phyloP scores from a whole-genome alignment of 2,888 invertebrate genomes.

The Odontothrips loti region DNA sequence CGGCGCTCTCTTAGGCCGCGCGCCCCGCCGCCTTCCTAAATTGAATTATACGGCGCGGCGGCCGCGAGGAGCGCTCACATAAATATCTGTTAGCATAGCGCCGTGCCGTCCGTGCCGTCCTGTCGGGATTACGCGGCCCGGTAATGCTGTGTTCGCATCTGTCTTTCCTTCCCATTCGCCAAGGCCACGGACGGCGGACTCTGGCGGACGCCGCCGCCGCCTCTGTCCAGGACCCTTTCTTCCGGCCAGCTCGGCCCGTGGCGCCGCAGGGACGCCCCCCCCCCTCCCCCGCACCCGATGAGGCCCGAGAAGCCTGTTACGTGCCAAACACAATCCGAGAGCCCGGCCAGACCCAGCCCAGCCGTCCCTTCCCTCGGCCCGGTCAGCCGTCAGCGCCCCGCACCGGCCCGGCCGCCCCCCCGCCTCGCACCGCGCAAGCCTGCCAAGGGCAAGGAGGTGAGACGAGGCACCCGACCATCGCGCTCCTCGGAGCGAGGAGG shows the following conservation, averaged over 20 bases:
- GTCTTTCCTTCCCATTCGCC: background rate
- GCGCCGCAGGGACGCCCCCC: background rate
- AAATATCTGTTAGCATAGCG: background rate
- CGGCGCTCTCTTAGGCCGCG: too few species aligned
- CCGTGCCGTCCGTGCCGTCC: too few species aligned
- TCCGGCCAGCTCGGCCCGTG: background rate
- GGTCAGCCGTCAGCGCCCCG: too few species aligned
- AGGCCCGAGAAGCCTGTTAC: background rate
- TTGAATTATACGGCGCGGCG: slow-evolving; percentile 28
- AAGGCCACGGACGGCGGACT: background rate
- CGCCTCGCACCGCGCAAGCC: background rate
- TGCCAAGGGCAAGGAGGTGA: slow-evolving; percentile 6
- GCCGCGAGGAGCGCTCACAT: background rate
- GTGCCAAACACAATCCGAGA: too few species aligned
- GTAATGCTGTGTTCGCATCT: too few species aligned
- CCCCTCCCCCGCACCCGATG: background rate
- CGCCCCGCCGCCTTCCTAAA: slow-evolving; percentile 30
- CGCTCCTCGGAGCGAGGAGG: too few species aligned
- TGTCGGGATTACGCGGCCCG: too few species aligned
- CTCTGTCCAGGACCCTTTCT: background rate
- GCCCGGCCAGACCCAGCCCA: too few species aligned
- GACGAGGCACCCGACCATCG: background rate
- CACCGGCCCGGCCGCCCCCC: background rate
- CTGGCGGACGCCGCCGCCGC: background rate
- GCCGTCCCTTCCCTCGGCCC: too few species aligned